Base-by-base conservation (phyloP, 1,140 invertebrate species). In the Reticulitermes speratus region DNA sequence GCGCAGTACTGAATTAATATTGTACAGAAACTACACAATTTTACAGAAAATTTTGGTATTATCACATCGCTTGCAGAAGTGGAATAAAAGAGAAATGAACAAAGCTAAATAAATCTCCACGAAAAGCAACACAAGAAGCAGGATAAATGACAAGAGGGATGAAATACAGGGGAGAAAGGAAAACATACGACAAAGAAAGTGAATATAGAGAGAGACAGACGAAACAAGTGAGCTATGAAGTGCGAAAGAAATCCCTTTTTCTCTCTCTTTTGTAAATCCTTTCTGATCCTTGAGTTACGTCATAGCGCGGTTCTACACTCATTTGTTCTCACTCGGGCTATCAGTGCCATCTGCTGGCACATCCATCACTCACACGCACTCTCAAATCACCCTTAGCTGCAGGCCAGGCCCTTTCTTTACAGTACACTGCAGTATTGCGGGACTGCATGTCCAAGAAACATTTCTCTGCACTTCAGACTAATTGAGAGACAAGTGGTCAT, bases 281-380 rank as follows among this genome's bases (percentile, higher is more conserved):
- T 38, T 52, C 83, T 84, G 55, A 84, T 84, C 45, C 83, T 30
- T 45, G 83, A 84, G 30, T 84, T 32, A 52, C 83, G 48, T 52
- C 83, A 52, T 32, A 52, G 45, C 44, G 83, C 16, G 44, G 83
- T 45, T 45, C 45, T n/a, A 30, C 23, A 12, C 48, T 84, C 83
- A 84, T 84, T 84, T 84, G 83, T 84, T 84, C 83, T 84, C 44
- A 52, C n/a, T 30, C 83, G 30, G 83, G 83, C 83, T 84, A 84
- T 84, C 83, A 84, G 83, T n/a, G 83, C 83, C 83, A 84, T 84
- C 83, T 84, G 83, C 83, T 84, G 48, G 52, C 83, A 59, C 83
- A 84, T 84, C 83, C 83, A 84, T 84, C 83, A 84, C 83, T 84
- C 83, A 84, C 48, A 52, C 83, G 45, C 83, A 30, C 83, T 52